A percentile compares a stretch with the other conserved stretches of the same genome.
phyloP scores from a whole-genome alignment of 30 jellyfish, hydroid and myxozoan species.

The Aurelia coerulea region DNA sequence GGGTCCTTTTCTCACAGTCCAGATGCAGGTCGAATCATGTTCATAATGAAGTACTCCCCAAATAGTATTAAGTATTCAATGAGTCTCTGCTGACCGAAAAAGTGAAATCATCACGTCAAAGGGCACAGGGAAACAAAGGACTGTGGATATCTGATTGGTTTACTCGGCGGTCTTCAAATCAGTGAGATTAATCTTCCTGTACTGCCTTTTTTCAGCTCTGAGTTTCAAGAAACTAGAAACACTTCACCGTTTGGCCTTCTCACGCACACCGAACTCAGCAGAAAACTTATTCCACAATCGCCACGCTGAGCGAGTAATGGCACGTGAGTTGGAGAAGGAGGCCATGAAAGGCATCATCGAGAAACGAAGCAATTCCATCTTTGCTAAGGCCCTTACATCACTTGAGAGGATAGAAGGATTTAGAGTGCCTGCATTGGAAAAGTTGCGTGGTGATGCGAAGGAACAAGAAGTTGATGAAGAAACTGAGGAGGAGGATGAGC shows the following conservation, averaged over 20 bases:
- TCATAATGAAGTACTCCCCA: no score
- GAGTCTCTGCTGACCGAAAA: no score
- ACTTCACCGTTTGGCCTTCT: slow-evolving; percentile 16
- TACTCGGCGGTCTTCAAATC: no score
- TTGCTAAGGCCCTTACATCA: slow-evolving; percentile 10
- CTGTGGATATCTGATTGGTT: no score
- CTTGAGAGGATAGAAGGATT: slow-evolving; percentile 27
- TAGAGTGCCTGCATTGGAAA: background rate
- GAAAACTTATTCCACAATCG: slow-evolving; percentile 16
- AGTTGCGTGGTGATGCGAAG: slow-evolving; percentile 1
- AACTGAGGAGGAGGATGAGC: no score
- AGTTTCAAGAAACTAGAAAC: background rate
- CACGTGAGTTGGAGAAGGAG: slow-evolving; percentile 13
- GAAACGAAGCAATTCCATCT: slow-evolving; percentile 10
- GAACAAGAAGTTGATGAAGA: background rate
- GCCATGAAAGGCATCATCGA: slow-evolving; percentile 26
- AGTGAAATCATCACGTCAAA: no score
- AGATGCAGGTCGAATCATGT: no score
- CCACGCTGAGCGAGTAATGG: slow-evolving; percentile 9
- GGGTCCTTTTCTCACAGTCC: no score
- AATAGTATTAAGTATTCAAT: no score
- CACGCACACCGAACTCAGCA: slow-evolving; percentile 27
- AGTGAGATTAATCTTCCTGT: no score
- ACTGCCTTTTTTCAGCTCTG: background rate
- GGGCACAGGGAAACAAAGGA: no score